Base-by-base conservation (phyloP, 1,140 invertebrate genomes). In the Panulirus ornatus region DNA sequence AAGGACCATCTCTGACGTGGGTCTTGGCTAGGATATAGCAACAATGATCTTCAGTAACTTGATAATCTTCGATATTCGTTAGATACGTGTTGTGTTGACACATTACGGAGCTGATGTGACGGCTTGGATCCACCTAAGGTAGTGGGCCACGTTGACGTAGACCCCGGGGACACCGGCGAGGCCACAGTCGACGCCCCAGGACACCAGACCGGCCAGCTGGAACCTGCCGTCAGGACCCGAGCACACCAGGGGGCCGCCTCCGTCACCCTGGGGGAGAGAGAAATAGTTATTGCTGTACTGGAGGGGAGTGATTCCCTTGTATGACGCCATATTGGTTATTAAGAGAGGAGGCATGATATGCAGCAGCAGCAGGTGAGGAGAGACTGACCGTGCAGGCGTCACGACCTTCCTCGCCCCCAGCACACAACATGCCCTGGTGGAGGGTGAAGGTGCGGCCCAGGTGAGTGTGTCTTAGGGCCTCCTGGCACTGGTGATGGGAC, bases 391-490 rank as follows among this genome's bases (percentile, higher is more conserved):
- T 94, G 93, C 94, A 95, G 44, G 94, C 93, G 89, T 98, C 97
- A 94, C 98, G 98, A 63, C 97, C 97, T 93, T 97, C 97, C 94
- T 98, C 97, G 14, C 98, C 98, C 40, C 98, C 98, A 44, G 98
- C 98, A 92, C 98, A 98, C 30, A 98, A 93, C 93, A 98, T 98
- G 54, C 97, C 97, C 40, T 75, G 71, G 22, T 88, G 79, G n/a
- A 93, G 91, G 11, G 16, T 63, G 70, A 92, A 93, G 79, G 79
- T 83, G n/a, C 66, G 22, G 9, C 92, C 92, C 34, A 93, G 90
- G 30, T 85, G 91, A 2, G 92, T 92, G 42, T 75, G 30, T 16
- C 82, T 84, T 14, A 93, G 88, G n/a, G 89, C 86, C 6, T 63
- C 36, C 73, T 93, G 63, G 78, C 92, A 93, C 14, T 54, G 30